Percentiles rank a stretch among this genome's conserved stretches.
These are phyloP conservation scores for Xanthia icteritia DNA, from an alignment of 2,888 invertebrate genomes.

Conservation along the genomic window DNA sequence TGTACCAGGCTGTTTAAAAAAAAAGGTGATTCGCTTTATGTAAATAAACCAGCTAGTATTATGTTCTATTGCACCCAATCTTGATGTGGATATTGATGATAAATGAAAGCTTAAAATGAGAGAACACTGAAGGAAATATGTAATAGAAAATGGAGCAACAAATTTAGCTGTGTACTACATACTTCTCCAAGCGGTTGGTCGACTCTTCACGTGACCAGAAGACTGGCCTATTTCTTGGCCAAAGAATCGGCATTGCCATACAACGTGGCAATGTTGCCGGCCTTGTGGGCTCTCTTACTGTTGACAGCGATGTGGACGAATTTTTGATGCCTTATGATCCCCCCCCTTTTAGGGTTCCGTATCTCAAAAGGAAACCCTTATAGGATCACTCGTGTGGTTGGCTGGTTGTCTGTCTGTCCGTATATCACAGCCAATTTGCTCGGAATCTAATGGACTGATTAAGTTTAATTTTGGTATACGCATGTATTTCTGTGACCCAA, in stretches of 20 bases:
- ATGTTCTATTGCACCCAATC: slow-evolving; percentile 50
- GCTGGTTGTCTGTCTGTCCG: no score
- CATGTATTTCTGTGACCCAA: no score
- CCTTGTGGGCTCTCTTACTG: neutral
- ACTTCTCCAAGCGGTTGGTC: neutral
- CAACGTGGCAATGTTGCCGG: no score
- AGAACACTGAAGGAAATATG: slow-evolving; percentile 5
- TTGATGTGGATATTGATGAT: slow-evolving; percentile 38
- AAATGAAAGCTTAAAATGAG: slow-evolving; percentile 20
- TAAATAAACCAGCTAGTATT: slow-evolving; percentile 61
- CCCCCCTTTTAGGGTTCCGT: no score
- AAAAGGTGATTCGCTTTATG: slow-evolving; percentile 51
- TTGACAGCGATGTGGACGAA: neutral
- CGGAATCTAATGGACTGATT: no score
- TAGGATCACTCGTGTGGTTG: no score
- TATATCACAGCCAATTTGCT: no score
- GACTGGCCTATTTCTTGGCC: neutral
- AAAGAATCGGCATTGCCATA: neutral
- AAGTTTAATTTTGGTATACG: no score
- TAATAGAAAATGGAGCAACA: slow-evolving; percentile 8
- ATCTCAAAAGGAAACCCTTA: no score
- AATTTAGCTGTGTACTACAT: neutral
- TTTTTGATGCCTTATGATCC: no score
- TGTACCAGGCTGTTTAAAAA: slow-evolving; percentile 39
- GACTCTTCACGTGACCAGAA: neutral